phyloP scores from a whole-genome alignment of 2,113 vertebrate genomes.

The Aegithalos caudatus region DNA sequence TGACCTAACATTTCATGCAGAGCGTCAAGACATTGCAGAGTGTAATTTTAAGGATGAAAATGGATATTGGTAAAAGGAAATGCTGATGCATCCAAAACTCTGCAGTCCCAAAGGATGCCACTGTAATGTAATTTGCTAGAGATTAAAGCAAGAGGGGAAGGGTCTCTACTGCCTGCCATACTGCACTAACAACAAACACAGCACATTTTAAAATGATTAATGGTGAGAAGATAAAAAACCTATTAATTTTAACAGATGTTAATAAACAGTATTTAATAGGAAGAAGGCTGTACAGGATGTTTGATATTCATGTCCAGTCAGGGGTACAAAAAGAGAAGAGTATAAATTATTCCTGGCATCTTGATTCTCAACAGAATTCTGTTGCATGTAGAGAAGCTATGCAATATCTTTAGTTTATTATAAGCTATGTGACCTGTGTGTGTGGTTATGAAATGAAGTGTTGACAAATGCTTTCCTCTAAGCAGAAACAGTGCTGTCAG shows the following conservation, averaged over 20 bases:
- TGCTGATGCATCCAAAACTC: constrained; percentile 3
- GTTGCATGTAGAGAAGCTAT: not conserved
- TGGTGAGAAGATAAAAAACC: constrained; percentile 15
- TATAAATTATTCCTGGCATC: constrained; percentile 60
- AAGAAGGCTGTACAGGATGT: not conserved
- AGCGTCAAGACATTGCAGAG: not conserved
- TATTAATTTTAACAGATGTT: constrained; percentile 46
- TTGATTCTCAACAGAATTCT: constrained; percentile 14
- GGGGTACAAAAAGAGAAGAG: not conserved
- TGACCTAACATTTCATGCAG: not conserved
- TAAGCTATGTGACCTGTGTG: not conserved
- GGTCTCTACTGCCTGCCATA: constrained; percentile 9
- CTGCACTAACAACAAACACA: constrained; percentile 4
- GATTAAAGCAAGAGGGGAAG: constrained; percentile 27
- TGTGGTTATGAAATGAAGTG: not conserved
- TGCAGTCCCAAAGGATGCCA: not conserved
- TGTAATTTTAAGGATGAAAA: constrained; percentile 27
- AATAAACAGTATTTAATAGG: constrained; percentile 51
- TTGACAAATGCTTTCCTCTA: constrained; percentile 25
- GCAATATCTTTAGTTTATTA: constrained; percentile 10
- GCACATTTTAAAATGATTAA: constrained; percentile 42
- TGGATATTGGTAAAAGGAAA: not conserved
- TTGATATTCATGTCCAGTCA: constrained; percentile 21
- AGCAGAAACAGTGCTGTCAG: not conserved
- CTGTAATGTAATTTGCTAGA: constrained; percentile 32